Base-by-base conservation (phyloP, 64 coral and sea anemone species). In the Stylophora pistillata region DNA sequence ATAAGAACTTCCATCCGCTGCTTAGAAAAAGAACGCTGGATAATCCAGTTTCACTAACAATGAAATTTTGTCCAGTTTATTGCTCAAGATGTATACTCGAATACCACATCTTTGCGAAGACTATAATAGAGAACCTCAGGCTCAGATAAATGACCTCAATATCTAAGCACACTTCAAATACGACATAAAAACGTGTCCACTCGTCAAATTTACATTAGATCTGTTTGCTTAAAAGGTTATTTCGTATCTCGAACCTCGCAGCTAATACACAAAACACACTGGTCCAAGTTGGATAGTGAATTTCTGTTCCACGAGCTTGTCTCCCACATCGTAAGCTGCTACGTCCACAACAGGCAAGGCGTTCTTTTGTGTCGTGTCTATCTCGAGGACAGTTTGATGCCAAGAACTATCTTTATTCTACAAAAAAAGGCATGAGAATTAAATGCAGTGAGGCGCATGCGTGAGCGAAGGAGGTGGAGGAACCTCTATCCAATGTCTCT, bases 311-410 rank as follows among this genome's bases (percentile, higher is more conserved):
- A 84, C 20, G 15, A 70, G 41, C 61, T 68, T 70, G 62, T 84
- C 61, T 53, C 80, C 80, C 9, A 84, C 80, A 69, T 84, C 80
- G 69, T 84, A 84, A 54, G 80, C 61, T 28, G 80, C 80, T 1
- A 84, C 37, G 23, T 84, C 80, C 37, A 84, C 15, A n/a, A 84
- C 80, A 52, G 80, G 80, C 20, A 84, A 53, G 4, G 80, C 80
- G 62, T 69, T 84, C 80, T 84, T 70, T 69, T 84, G 80, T 53
- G 66, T 84, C 12, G 80, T 84, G 80, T 84, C 80, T 5, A 84
- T 84, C 80, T 84, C 80, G 23, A 84, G 60, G 31, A 84, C 37
- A 2, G 80, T 84, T 37, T 84, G 80, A n/a, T 84, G 80, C 80
- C 80, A 84, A 10, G 80, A 84, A 54, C 61, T 23, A 21, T 84